Evolutionary conservation across 2,888 invertebrate genomes (phyloP).

Genomic region (Acleris literana): DNA sequence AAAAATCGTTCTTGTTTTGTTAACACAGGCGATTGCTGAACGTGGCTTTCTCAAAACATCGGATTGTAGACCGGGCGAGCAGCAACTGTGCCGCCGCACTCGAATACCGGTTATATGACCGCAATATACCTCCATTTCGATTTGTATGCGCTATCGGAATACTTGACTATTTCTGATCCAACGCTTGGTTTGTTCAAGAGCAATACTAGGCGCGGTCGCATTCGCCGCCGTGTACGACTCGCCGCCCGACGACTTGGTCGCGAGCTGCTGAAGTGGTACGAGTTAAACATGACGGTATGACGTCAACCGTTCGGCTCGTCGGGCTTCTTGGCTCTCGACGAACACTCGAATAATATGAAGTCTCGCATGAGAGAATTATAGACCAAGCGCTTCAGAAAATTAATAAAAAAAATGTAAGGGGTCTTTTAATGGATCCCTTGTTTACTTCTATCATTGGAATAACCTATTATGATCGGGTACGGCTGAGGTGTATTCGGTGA

Average conservation of each 20-base stretch:
- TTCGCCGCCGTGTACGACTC: slow-evolving; percentile 58
- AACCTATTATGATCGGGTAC: no score
- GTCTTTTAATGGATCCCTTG: slow-evolving; percentile 8
- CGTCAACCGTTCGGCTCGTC: slow-evolving; percentile 81
- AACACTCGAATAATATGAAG: slow-evolving; percentile 69
- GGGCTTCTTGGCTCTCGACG: slow-evolving; percentile 79
- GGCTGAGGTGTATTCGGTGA: no score
- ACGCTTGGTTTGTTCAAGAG: slow-evolving; percentile 50
- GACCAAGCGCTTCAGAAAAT: slow-evolving; percentile 60
- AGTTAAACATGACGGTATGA: slow-evolving; percentile 76
- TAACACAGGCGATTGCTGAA: slow-evolving; percentile 72
- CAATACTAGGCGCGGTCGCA: slow-evolving; percentile 39
- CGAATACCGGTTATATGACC: slow-evolving; percentile 83
- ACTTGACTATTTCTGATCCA: slow-evolving; percentile 55
- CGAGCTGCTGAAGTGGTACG: slow-evolving; percentile 57
- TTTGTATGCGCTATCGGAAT: slow-evolving; percentile 51
- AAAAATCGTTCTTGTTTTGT: slow-evolving; percentile 74
- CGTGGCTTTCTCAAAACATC: slow-evolving; percentile 81
- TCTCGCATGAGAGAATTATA: slow-evolving; percentile 72
- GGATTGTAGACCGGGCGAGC: slow-evolving; percentile 69
- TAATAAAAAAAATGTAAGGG: slow-evolving; percentile 9
- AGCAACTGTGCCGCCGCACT: slow-evolving; percentile 69
- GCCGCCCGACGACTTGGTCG: slow-evolving; percentile 42
- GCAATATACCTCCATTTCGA: slow-evolving; percentile 73
- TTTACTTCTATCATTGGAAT: no score